phyloP scores from a whole-genome alignment of 2,113 vertebrate genomes.

The Drymodes brunneopygia region DNA sequence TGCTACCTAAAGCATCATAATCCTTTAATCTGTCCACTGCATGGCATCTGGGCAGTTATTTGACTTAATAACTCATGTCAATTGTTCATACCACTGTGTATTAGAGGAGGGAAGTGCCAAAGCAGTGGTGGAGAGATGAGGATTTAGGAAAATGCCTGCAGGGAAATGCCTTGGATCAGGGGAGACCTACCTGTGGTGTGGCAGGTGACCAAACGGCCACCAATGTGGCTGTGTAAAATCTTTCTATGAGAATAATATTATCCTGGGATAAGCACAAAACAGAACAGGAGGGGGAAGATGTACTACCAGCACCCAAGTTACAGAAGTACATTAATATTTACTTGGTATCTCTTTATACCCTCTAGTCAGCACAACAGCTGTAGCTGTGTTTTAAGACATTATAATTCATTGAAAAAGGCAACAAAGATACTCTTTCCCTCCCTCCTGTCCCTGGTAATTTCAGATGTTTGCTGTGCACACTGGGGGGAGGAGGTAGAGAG shows the following conservation, averaged over 20 bases:
- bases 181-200: not conserved
- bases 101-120: not conserved
- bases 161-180: not conserved
- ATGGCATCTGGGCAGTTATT: conserved; percentile 66
- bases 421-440: conserved; percentile 44
- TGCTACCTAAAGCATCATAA: conserved; percentile 67
- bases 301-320: not conserved
- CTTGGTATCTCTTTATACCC: conserved; percentile 62
- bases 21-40: conserved; percentile 62
- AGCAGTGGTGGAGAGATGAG: not conserved
- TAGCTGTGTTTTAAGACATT: conserved; percentile 61
- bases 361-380: conserved; percentile 72
- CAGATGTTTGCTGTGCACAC: not conserved
- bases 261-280: not conserved
- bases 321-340: conserved; percentile 64
- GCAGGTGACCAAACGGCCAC: not conserved
- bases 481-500: conserved; percentile 19
- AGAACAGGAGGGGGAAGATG: not conserved
- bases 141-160: not conserved
- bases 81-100: conserved; percentile 18
- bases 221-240: not conserved
- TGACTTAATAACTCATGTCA: conserved; percentile 51
- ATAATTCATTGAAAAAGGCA: conserved; percentile 44
- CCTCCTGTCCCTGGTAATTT: not conserved
- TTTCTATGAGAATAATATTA: not conserved